Percentiles rank a stretch among this genome's conserved stretches.
Evolutionary conservation across 2,797 vertebrate species (phyloP).

Genomic region (Margarornis squamiger): DNA sequence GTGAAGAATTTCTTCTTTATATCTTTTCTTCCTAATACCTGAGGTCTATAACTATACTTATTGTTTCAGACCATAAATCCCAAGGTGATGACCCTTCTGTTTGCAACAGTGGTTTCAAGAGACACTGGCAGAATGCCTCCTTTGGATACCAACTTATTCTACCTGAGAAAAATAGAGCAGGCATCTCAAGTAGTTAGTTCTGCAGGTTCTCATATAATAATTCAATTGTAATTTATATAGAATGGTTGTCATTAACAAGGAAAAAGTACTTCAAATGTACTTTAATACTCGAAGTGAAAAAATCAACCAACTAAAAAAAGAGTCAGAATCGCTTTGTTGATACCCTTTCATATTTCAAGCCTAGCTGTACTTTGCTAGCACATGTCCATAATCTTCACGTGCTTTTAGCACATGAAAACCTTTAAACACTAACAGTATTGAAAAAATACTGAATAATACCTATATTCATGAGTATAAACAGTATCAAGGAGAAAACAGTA

Average conservation of each 20-base stretch:
- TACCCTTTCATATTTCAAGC: background rate
- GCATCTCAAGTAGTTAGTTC: background rate
- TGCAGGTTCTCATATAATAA: background rate
- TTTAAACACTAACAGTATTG: background rate
- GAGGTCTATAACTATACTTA: background rate
- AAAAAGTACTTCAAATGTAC: background rate
- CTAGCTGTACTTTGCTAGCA: background rate
- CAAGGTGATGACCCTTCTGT: background rate
- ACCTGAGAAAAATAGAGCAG: accelerated
- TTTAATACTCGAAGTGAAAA: background rate
- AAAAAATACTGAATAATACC: background rate
- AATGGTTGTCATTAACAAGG: background rate
- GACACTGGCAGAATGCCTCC: background rate
- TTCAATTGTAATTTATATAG: background rate
- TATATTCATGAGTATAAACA: background rate
- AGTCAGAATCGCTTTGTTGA: background rate
- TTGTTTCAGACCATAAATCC: background rate
- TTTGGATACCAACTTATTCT: background rate
- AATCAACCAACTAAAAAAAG: background rate
- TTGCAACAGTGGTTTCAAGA: background rate
- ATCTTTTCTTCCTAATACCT: background rate
- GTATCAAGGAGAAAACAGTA: background rate
- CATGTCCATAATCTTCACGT: background rate
- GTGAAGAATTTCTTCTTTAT: background rate
- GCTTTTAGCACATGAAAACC: background rate